Evolutionary conservation across 2,888 invertebrate species (phyloP), one percentile per base, ranked within the genome.

Genomic region (Acleris sparsana): DNA sequence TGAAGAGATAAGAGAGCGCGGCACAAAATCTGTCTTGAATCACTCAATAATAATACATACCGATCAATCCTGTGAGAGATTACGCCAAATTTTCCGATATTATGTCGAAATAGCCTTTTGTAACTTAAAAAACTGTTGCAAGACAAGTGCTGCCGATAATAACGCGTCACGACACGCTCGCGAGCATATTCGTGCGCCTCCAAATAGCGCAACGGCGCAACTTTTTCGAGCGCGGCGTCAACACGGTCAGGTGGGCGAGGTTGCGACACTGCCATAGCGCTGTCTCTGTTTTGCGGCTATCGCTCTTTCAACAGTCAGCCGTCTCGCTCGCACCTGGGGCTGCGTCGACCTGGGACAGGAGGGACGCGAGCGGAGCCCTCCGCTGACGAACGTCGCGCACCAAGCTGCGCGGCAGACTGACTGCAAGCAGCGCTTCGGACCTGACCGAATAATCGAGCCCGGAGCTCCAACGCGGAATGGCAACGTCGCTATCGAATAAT

Each of bases 201-300:
- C 89, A 89, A 90, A 90, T 91, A 92, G 92, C 92, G 92, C 92
- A 90, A 88, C 91, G 91, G 91, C 92, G 92, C 91, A 92, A 91
- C 91, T 92, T 92, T 91, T 91, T 90, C 89, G 87, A 91, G 90
- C 88, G 88, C 91, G 91, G 90, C 92, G 86, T 92, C 92, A 92
- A 91, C 92, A 92, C 91, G 89, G 91, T 92, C 92, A 92, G 92
- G 92, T 92, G 92, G 92, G 92, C 90, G 92, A 92, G 89, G 92
- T 92, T 92, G 92, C 92, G 92, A 91, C 92, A 91, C 88, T 85
- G 91, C 86, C 88, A 88, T 91, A 76, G 75, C 72, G 79, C 78
- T 72, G 73, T 89, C 89, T 84, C 87, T 72, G 70, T 84, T 77
- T 70, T 61, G 67, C 72, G 67, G 71, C 58, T 72, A 70, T 75